These are phyloP conservation scores for Drosophila takahashii DNA, from an alignment of 1,140 invertebrate genomes.

Conservation along the genomic window DNA sequence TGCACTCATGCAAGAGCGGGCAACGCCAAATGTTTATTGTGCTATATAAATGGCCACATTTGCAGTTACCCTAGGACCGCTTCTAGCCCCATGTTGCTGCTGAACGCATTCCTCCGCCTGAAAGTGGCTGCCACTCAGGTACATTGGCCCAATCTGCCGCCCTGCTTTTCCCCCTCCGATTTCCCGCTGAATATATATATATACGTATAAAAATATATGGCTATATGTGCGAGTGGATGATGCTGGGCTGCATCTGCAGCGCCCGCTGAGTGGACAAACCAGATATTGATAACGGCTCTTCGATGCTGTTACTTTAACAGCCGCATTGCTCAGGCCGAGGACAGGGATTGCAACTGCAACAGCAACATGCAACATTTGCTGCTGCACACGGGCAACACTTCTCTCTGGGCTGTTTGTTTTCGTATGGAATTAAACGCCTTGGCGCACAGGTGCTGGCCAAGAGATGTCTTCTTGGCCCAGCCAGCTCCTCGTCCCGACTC, in stretches of 20 bases:
- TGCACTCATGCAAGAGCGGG: conserved; percentile 64
- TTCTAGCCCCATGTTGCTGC: conserved; percentile 41
- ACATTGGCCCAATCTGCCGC: conserved; percentile 82
- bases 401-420: conserved; percentile 73
- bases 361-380: conserved; percentile 71
- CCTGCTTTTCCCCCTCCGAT: conserved; percentile 39
- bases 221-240: conserved; percentile 41
- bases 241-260: conserved; percentile 52
- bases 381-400: conserved; percentile 63
- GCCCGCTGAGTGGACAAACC: conserved; percentile 82
- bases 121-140: conserved; percentile 81
- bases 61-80: conserved; percentile 75
- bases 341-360: conserved; percentile 48
- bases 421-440: conserved; percentile 74
- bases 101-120: conserved; percentile 77
- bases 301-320: conserved; percentile 79
- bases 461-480: conserved; percentile 47
- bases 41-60: conserved; percentile 81
- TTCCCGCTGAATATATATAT: conserved; percentile 27
- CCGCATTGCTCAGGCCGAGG: conserved; percentile 67
- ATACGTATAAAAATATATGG: conserved; percentile 9
- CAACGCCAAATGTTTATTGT: conserved; percentile 82
- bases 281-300: conserved; percentile 85
- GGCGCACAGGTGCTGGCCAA: conserved; percentile 74
- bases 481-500: neutral